These are phyloP conservation scores for Boulengeromyrus knoepffleri DNA, from an alignment of 2,113 vertebrate species.

Conservation along the genomic window DNA sequence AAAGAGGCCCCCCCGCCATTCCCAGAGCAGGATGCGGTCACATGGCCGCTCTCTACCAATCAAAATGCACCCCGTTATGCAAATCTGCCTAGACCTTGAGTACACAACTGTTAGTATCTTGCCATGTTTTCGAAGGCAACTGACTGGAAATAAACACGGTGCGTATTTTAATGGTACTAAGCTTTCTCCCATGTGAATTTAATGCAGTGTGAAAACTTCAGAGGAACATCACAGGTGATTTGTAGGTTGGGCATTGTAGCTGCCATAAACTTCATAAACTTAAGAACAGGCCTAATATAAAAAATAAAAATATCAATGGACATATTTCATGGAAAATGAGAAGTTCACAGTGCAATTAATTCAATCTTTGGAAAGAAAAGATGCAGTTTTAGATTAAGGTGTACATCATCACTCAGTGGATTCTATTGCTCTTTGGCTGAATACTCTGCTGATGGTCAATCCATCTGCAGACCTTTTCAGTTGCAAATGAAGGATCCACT, in stretches of 20 bases:
- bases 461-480: background rate
- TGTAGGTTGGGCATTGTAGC: background rate
- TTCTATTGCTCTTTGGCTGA: background rate
- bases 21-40: conserved; percentile 53
- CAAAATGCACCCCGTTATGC: conserved; percentile 28
- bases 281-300: background rate
- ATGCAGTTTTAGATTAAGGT: background rate
- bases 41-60: conserved; percentile 37
- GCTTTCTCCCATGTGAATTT: background rate
- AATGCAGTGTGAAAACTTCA: background rate
- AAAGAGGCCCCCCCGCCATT: conserved; percentile 58
- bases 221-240: background rate
- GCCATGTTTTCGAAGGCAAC: background rate
- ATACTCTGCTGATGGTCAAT: background rate
- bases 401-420: background rate
- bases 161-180: background rate
- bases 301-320: background rate
- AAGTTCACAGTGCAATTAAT: background rate
- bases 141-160: background rate
- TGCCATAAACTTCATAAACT: background rate
- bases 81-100: conserved; percentile 19
- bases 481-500: background rate
- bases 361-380: background rate
- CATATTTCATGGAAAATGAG: background rate
- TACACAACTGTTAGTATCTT: background rate